Evolutionary conservation across 1,140 invertebrate genomes (phyloP), one percentile per base, ranked within the genome.

Genomic region (Rhopalosiphum maidis): DNA sequence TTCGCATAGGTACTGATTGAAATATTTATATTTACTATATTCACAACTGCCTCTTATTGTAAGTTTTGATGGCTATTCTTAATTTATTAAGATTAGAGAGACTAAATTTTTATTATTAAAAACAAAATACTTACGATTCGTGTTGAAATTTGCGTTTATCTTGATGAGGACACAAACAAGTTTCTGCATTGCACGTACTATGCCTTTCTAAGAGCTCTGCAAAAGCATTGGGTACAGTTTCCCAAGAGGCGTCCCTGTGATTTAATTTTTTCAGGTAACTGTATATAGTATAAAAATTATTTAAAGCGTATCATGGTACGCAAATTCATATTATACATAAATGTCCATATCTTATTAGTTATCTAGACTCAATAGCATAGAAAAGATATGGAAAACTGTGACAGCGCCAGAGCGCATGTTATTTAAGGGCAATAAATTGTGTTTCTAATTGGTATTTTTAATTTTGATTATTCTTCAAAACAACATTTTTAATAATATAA

Each of bases 171-270:
- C 97, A 97, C 4, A 95, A 89, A 94, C 97, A 97, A 2, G 93
- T 94, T n/a, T 94, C 25, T 51, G 96, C 96, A 95, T 97, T 96
- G 95, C 97, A 97, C 25, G 95, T 94, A 93, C 96, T 95, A 94
- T 97, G 96, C 82, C 96, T 95, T 93, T 96, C 95, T 0, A 96
- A 94, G 54, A 97, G 95, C 89, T 97, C 96, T 94, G 96, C 94
- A 95, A 95, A 97, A 9, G 96, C 96, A 95, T 97, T 96, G 41
- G 96, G 96, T 90, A 96, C 96, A 15, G 96, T 94, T 95, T 97
- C 97, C 97, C 97, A 97, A 9, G 96, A 96, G 22, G 97, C 97
- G 95, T 97, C 97, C 94, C 96, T 97, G 94, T 54, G 94, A 94
- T 86, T 86, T 37, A 85, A 86, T 93, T 86, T 86, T 86, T 86